phyloP scores from a whole-genome alignment of 2,797 vertebrate genomes.

The Danio tinwini region DNA sequence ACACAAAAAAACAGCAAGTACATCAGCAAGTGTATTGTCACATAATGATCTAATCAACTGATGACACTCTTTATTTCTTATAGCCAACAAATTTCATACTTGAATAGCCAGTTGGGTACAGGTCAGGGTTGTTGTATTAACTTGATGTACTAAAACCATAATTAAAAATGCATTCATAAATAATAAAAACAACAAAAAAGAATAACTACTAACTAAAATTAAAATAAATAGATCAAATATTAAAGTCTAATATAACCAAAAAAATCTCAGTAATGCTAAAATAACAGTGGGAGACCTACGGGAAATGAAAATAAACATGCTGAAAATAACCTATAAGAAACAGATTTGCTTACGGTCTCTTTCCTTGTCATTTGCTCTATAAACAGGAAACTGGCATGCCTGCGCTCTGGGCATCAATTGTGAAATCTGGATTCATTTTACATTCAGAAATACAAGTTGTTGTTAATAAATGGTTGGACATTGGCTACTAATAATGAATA shows the following conservation, averaged over 20 bases:
- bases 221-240: no score
- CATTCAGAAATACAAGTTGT: background rate
- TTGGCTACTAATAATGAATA: no score
- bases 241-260: no score
- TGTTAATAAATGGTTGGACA: background rate
- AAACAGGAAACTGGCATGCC: background rate
- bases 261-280: no score
- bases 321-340: background rate
- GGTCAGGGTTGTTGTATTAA: background rate
- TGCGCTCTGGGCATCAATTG: background rate
- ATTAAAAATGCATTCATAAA: no score
- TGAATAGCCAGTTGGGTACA: background rate
- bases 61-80: background rate
- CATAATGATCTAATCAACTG: background rate
- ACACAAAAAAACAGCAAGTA: slow-evolving; percentile 8
- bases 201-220: no score
- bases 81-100: no score
- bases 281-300: no score
- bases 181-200: no score
- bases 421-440: background rate
- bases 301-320: no score
- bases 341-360: background rate
- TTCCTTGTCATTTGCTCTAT: background rate
- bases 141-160: no score
- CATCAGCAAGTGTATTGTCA: background rate